Evolutionary conservation across 2,888 invertebrate species (phyloP), one percentile per base, ranked within the genome.

Genomic region (Adineta ricciae): DNA sequence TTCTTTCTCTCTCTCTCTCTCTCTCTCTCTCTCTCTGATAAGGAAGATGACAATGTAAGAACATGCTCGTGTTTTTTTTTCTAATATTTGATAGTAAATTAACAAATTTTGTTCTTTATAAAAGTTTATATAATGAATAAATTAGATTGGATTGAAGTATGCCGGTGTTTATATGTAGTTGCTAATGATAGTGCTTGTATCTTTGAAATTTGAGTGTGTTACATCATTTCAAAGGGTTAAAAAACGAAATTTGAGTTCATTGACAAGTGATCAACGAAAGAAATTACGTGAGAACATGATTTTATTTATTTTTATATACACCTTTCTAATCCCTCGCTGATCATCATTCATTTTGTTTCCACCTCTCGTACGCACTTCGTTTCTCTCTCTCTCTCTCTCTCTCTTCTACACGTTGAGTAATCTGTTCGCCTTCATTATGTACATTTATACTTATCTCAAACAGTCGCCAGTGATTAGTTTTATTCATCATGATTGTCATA

Each of bases 241-340:
- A 32, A 64, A 32, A 46, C 32, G 64, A 64, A 64, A 64, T 64
- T 64, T 64, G 64, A 64, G 64, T 64, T 64, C 64, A 64, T 64
- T 64, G 32, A 19, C 36, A 64, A 64, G 27, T 64, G 64, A 64
- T 32, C 32, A 64, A 46, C 27, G 21, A 54, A 54, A 54, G 64
- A 64, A 64, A 64, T 64, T 64, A 64, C 64, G 64, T 64, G 64
- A 64, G 32, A 64, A 64, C 64, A 64, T 64, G 64, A 64, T 64
- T 64, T 32, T 64, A 64, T 64, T 64, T 52, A 52, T 52, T 52
- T 52, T 64, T 64, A 27, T 54, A 11, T 64, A 64, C 64, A 64
- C 36, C 64, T 64, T n/a, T 11, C 64, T 64, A 64, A 64, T 64
- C 64, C 64, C 19, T 64, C 19, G 1, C 64, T 64, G 4, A 64